Evolutionary conservation across 2,113 vertebrate species (phyloP).

Genomic region (Sterna hirundo): DNA sequence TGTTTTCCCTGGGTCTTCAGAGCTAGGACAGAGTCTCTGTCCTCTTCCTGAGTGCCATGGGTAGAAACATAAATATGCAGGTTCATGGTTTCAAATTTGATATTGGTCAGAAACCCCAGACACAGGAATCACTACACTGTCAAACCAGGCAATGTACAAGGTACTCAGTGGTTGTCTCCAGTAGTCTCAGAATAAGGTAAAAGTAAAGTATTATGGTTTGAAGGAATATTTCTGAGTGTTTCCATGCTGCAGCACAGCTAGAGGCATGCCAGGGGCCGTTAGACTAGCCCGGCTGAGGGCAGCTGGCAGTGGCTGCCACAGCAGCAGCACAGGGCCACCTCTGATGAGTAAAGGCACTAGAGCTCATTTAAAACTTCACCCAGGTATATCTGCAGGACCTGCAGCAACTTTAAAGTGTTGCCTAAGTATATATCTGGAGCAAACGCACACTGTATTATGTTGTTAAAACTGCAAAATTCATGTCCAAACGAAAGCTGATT

Average conservation of each 20-base stretch:
- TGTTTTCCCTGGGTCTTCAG: neutral
- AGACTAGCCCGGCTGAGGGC: neutral
- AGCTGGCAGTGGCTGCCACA: neutral
- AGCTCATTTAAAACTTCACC: neutral
- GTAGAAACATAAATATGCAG: neutral
- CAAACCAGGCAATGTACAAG: neutral
- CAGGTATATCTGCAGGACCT: neutral
- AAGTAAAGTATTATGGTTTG: neutral
- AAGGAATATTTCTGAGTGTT: neutral
- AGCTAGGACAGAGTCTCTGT: neutral
- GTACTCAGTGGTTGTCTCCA: neutral
- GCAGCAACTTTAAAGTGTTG: neutral
- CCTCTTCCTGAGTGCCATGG: neutral
- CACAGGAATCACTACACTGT: neutral
- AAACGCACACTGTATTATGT: neutral
- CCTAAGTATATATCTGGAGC: neutral
- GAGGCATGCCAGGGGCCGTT: neutral
- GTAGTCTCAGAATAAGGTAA: neutral
- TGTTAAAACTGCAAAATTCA: neutral
- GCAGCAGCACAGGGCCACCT: neutral
- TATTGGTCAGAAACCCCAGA: neutral
- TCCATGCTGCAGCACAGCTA: neutral
- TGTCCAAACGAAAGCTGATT: neutral
- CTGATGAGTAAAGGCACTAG: neutral
- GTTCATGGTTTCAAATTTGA: neutral